A percentile compares a stretch with the other conserved stretches of the same genome.
Evolutionary conservation across 2,888 invertebrate genomes (phyloP).

Genomic region (Dorcus hopei): DNA sequence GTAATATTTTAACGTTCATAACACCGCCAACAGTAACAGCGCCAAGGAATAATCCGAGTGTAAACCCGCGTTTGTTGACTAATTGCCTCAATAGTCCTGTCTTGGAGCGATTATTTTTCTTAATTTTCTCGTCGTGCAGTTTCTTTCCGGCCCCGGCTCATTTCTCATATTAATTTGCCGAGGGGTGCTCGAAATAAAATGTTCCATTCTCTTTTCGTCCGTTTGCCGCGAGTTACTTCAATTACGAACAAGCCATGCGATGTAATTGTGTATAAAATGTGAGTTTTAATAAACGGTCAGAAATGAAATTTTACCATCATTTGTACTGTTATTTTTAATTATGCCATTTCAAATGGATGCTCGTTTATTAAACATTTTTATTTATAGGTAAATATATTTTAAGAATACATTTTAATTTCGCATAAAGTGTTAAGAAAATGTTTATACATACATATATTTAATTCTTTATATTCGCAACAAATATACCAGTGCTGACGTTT

Average conservation of each 20-base stretch:
- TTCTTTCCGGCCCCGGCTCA: neutral
- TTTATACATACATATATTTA: too few relatives aligned
- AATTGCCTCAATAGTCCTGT: too few relatives aligned
- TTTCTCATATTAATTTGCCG: slow-evolving; percentile 1
- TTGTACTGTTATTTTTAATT: slow-evolving; percentile 1
- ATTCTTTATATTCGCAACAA: too few relatives aligned
- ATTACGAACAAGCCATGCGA: slow-evolving; percentile 1
- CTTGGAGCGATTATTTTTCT: slow-evolving; percentile 2
- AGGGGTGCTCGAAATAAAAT: neutral
- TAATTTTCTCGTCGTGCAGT: neutral
- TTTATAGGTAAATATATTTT: too few relatives aligned
- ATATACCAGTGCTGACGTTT: too few relatives aligned
- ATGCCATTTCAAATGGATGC: neutral
- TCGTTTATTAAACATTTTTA: neutral
- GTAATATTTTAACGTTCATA: too few relatives aligned
- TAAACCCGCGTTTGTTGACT: too few relatives aligned
- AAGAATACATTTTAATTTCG: too few relatives aligned
- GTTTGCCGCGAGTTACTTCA: neutral
- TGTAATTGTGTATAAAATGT: slow-evolving; percentile 1
- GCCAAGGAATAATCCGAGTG: too few relatives aligned
- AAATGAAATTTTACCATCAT: neutral
- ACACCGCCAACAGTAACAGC: too few relatives aligned
- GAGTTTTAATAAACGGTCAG: slow-evolving; percentile 1
- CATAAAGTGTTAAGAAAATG: too few relatives aligned
- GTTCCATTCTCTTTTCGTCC: neutral